phyloP scores from a whole-genome alignment of 2,888 invertebrate genomes.

The Sympetrum striolatum region DNA sequence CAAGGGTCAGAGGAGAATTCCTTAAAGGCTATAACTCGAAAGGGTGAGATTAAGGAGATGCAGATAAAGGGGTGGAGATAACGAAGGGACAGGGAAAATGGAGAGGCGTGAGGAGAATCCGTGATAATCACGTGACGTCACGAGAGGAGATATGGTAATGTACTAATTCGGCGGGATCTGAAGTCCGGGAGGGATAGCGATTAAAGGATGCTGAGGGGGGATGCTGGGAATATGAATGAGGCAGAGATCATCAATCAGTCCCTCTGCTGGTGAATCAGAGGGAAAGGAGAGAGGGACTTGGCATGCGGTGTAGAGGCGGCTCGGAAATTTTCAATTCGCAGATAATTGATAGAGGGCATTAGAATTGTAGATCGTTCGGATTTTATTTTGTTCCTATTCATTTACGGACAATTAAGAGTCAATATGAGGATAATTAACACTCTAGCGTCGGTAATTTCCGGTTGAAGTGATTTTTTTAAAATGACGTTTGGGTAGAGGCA shows the following conservation, averaged over 20 bases:
- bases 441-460: neutral
- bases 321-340: neutral
- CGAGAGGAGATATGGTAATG: neutral
- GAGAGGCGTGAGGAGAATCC: constrained; percentile 3
- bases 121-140: constrained; percentile 1
- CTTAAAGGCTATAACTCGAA: neutral
- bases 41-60: neutral
- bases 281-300: neutral
- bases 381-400: neutral
- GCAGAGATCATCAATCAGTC: constrained; percentile 4
- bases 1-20: neutral
- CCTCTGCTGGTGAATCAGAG: neutral
- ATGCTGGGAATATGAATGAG: constrained; percentile 9
- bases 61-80: neutral
- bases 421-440: neutral
- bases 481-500: no score
- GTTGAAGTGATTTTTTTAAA: neutral
- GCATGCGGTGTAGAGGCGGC: neutral
- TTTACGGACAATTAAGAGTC: neutral
- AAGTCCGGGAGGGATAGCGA: neutral
- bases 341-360: neutral
- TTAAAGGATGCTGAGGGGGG: neutral
- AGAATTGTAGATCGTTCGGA: neutral
- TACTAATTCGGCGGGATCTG: constrained; percentile 16
- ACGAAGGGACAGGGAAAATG: neutral